These are phyloP conservation scores for Pherbina coryleti DNA, from an alignment of 2,888 invertebrate species.

Conservation along the genomic window DNA sequence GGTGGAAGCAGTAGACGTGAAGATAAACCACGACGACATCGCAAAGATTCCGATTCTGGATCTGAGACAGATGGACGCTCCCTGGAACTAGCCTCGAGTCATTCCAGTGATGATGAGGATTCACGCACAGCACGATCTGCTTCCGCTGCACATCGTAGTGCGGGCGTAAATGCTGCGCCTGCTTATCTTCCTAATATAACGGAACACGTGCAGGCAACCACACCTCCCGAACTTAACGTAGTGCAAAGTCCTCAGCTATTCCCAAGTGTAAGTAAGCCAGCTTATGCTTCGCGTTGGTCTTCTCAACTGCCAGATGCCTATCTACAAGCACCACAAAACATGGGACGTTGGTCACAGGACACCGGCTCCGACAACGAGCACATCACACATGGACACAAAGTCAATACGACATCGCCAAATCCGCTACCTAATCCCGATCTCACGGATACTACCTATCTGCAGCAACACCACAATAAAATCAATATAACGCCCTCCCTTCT, in stretches of 20 bases:
- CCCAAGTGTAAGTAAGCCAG: conserved; percentile 75
- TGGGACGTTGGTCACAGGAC: conserved; percentile 83
- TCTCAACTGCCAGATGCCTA: conserved; percentile 78
- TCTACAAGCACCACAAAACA: conserved; percentile 71
- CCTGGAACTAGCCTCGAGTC: conserved; percentile 93
- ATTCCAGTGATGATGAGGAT: conserved; percentile 92
- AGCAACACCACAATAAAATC: conserved; percentile 71
- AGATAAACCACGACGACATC: conserved; percentile 64
- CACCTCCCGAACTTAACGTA: conserved; percentile 75
- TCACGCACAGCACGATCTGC: conserved; percentile 70
- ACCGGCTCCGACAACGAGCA: conserved; percentile 82
- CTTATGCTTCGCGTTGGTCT: conserved; percentile 78
- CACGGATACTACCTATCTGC: conserved; percentile 75
- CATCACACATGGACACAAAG: conserved; percentile 72
- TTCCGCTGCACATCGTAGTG: conserved; percentile 67
- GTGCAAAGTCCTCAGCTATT: conserved; percentile 79
- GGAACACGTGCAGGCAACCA: conserved; percentile 73
- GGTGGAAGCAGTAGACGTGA: conserved; percentile 52
- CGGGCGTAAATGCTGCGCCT: conserved; percentile 68
- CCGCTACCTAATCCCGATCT: conserved; percentile 84
- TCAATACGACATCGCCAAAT: conserved; percentile 75
- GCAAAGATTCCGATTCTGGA: conserved; percentile 83
- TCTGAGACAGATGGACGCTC: conserved; percentile 85
- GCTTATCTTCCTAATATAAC: conserved; percentile 77
- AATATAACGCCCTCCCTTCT: conserved; percentile 72